Evolutionary conservation across 2,797 vertebrate species (phyloP).

Genomic region (Nothura maculosa): DNA sequence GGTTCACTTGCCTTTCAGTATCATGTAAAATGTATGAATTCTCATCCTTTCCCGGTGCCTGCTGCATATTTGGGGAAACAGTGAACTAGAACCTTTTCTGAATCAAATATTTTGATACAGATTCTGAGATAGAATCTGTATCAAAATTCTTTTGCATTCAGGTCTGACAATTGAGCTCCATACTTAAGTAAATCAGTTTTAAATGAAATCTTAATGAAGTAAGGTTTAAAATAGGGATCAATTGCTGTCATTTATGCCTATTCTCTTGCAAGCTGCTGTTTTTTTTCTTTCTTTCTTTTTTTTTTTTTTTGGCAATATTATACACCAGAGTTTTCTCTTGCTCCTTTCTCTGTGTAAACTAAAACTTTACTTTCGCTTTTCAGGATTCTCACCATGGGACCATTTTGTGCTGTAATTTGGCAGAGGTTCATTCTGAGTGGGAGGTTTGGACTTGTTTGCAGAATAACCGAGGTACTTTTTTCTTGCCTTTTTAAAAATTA

Average conservation of each 20-base stretch:
- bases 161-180: neutral
- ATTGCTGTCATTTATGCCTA: neutral
- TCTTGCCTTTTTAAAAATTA: constrained; percentile 6
- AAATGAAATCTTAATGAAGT: neutral
- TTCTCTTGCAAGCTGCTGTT: neutral
- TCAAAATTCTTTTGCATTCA: neutral
- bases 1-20: neutral
- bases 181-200: neutral
- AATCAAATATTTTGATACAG: neutral
- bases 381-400: constrained; percentile 37
- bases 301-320: neutral
- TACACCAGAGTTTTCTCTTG: neutral
- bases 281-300: neutral
- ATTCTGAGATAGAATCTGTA: neutral
- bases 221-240: neutral
- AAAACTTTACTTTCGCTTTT: constrained; percentile 42
- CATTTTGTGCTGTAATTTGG: constrained; percentile 35
- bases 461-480: neutral
- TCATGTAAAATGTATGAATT: neutral
- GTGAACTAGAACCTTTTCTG: too few species aligned
- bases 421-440: constrained; percentile 29
- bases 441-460: constrained; percentile 46
- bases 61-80: neutral
- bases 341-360: neutral
- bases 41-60: neutral